These are phyloP conservation scores for Pagetopsis macropterus DNA, from an alignment of 2,797 vertebrate species.

Conservation along the genomic window DNA sequence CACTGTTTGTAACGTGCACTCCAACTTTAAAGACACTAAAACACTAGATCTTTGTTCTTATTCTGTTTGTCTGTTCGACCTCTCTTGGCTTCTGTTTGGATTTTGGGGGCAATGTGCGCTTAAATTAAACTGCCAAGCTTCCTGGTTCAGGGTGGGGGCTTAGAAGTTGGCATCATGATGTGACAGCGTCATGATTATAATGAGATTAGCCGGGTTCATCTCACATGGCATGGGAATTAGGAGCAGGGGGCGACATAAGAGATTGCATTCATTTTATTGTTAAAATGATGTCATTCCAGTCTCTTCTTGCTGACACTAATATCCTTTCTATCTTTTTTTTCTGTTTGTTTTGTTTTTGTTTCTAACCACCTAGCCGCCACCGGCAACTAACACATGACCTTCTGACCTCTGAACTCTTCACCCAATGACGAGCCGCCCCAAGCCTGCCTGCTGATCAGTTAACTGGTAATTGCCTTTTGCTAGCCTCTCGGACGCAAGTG, in stretches of 20 bases:
- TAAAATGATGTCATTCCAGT: slow-evolving; percentile 89
- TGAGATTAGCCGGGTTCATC: slow-evolving; percentile 74
- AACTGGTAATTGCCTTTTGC: slow-evolving; percentile 99
- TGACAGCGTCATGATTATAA: slow-evolving; percentile 68
- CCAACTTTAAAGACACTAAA: slow-evolving; percentile 82
- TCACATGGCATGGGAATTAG: slow-evolving; percentile 64
- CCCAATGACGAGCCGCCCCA: slow-evolving; percentile 99
- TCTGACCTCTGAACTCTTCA: slow-evolving; percentile 99
- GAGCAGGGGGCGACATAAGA: slow-evolving; percentile 60
- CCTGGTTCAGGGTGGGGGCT: slow-evolving; percentile 68
- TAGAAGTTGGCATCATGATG: slow-evolving; percentile 68
- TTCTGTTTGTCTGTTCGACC: slow-evolving; percentile 72
- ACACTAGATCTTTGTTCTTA: slow-evolving; percentile 75
- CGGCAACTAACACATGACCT: slow-evolving; percentile 99
- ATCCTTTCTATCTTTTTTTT: slow-evolving; percentile 99
- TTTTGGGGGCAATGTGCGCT: slow-evolving; percentile 68
- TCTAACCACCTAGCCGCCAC: slow-evolving; percentile 99
- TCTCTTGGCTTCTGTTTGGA: slow-evolving; percentile 81
- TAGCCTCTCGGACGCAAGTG: slow-evolving; percentile 98
- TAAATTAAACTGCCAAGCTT: slow-evolving; percentile 69
- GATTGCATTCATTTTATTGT: slow-evolving; percentile 90
- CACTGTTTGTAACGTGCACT: slow-evolving; percentile 84
- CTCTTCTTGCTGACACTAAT: slow-evolving; percentile 99
- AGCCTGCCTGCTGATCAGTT: slow-evolving; percentile 99
- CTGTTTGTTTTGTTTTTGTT: slow-evolving; percentile 94